Base-by-base conservation (phyloP, 2,797 vertebrate species). In the Pseudochromis fuscus region DNA sequence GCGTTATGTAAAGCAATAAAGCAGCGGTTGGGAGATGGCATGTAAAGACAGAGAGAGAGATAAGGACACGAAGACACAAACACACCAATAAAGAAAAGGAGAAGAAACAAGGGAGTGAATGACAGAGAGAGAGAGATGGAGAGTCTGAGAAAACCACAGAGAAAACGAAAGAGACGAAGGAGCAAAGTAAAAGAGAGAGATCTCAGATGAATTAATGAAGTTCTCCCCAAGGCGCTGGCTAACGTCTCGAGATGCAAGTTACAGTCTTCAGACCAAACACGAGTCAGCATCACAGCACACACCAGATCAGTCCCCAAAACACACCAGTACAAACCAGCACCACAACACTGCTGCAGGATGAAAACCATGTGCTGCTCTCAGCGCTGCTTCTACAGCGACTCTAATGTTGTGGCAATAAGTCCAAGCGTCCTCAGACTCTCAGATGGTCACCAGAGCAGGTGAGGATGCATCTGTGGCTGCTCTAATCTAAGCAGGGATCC, bases 1-100 rank as follows among this genome's bases (percentile, higher is more conserved):
- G 40, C 13, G 73, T 92, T 89, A 87, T 86, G 87, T 87, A 87
- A 89, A 88, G 84, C 70, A 83, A 84, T 84, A 80, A 85, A 69
- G 52, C 60, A 15, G 45, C 1, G 4, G 71, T 48, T 16, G 66
- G 60, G 61, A 65, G 60, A 71, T 2, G 59, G 25, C 21, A 18
- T 33, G 60, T 33, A 27, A 60, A 57, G 64, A 28, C 7, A 38
- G 40, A 49, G 44, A 28, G 23, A 23, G 52, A 15, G 33, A 63
- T 10, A 9, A 8, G 27, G 44, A 79, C 62, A 33, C 16, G 24
- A 21, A 73, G 38, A 59, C 15, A 21, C n/a, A 24, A 48, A 64
- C 31, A 60, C 58, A 50, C 11, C 7, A 50, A 59, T 15, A 25
- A 60, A n/a, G n/a, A 25, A 3, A 5, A 23, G 44, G 4, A 28